These are phyloP conservation scores for Dynastes maya DNA, from an alignment of 2,888 invertebrate species.

Conservation along the genomic window DNA sequence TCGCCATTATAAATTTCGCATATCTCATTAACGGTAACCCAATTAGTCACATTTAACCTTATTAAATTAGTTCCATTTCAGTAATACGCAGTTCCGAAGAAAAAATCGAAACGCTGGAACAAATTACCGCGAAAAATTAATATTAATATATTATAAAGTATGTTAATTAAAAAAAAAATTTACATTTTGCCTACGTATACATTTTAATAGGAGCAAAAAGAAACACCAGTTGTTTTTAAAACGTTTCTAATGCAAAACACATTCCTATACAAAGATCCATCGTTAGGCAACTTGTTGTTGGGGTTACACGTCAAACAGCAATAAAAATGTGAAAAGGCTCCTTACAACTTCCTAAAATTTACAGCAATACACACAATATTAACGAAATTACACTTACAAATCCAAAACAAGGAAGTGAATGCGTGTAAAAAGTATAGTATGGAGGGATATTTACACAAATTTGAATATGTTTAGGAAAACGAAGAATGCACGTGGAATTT, in stretches of 20 bases:
- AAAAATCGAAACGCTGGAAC: constrained; percentile 2
- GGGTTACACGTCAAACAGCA: constrained; percentile 13
- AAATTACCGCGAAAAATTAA: constrained; percentile 30
- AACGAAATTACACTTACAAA: not conserved
- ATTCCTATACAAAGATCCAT: not conserved
- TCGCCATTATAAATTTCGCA: constrained; percentile 7
- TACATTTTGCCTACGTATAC: constrained; percentile 17
- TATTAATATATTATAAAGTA: constrained; percentile 31
- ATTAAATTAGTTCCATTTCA: constrained; percentile 17
- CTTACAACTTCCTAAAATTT: constrained; percentile 34
- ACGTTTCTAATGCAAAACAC: constrained; percentile 26
- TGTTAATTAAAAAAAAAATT: constrained; percentile 28
- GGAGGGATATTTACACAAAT: not conserved
- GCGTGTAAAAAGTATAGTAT: not conserved
- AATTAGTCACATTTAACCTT: not conserved
- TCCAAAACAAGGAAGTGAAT: not conserved
- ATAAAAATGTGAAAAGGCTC: constrained; percentile 28
- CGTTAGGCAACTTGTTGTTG: constrained; percentile 32
- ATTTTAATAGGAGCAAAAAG: constrained; percentile 8
- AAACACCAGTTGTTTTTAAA: constrained; percentile 30
- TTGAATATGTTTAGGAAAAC: constrained; percentile 28
- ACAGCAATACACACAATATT: constrained; percentile 16
- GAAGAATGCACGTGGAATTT: constrained; percentile 34
- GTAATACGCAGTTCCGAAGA: not conserved
- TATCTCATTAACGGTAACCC: constrained; percentile 1